These are phyloP conservation scores for Pachypsylla venusta DNA, from an alignment of 1,140 invertebrate genomes.

Conservation along the genomic window DNA sequence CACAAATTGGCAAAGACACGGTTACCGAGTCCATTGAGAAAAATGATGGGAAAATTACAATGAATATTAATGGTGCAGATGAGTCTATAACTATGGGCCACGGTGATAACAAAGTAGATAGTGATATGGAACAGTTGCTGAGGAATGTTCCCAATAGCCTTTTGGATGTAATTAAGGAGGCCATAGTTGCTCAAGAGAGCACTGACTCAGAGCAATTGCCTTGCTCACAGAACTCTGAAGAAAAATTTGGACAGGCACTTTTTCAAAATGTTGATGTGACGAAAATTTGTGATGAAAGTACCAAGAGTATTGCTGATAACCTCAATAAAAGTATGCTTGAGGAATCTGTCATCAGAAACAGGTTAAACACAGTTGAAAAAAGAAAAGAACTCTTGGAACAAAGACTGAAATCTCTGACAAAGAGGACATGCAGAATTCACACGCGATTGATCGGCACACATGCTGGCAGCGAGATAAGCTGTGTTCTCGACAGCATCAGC, in stretches of 20 bases:
- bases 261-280: slow-evolving; percentile 32
- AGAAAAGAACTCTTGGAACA: slow-evolving; percentile 28
- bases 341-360: slow-evolving; percentile 11
- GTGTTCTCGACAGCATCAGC: not conserved
- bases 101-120: slow-evolving; percentile 21
- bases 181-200: slow-evolving; percentile 35
- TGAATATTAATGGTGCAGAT: slow-evolving; percentile 40
- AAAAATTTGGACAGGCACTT: slow-evolving; percentile 6
- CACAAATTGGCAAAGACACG: not conserved
- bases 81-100: slow-evolving; percentile 45
- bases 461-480: slow-evolving; percentile 4
- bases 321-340: not conserved
- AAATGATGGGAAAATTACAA: slow-evolving; percentile 27
- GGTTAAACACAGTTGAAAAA: slow-evolving; percentile 32
- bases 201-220: slow-evolving; percentile 47
- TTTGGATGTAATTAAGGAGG: slow-evolving; percentile 26
- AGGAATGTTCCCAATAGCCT: slow-evolving; percentile 27
- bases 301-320: slow-evolving; percentile 44
- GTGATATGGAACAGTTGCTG: slow-evolving; percentile 39
- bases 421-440: not conserved
- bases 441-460: slow-evolving; percentile 5
- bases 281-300: slow-evolving; percentile 41
- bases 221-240: slow-evolving; percentile 49
- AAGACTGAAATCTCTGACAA: slow-evolving; percentile 32
- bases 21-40: not conserved